Conservation (phyloP, 2,888 invertebrate genomes). For the Andricus curvator region DNA sequence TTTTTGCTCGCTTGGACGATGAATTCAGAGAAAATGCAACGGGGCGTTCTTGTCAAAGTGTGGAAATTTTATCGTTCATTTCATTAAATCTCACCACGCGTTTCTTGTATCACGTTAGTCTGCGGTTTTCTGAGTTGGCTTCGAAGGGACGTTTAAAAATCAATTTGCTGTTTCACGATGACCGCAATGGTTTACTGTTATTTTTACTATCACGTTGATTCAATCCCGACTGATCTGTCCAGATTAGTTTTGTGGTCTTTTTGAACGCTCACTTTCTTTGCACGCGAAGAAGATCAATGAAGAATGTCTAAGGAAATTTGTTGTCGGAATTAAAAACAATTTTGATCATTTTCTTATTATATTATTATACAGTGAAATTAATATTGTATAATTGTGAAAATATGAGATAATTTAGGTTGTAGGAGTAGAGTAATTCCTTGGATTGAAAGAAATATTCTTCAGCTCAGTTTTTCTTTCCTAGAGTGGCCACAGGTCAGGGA, state of each 20-base stretch:
- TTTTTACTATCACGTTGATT: constrained; percentile 50
- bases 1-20: not conserved
- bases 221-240: constrained; percentile 24
- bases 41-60: constrained; percentile 8
- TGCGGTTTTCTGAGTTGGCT: constrained; percentile 18
- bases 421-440: too few relatives aligned
- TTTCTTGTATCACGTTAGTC: constrained; percentile 28
- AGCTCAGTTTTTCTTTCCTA: too few relatives aligned
- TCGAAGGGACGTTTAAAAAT: constrained; percentile 45
- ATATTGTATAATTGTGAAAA: too few relatives aligned
- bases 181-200: constrained; percentile 57
- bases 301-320: not conserved
- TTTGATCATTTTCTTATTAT: too few relatives aligned
- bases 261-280: not conserved
- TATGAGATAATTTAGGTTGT: too few relatives aligned
- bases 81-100: constrained; percentile 33
- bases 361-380: too few relatives aligned
- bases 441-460: too few relatives aligned
- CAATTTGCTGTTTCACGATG: constrained; percentile 51
- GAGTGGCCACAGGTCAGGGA: too few relatives aligned
- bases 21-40: constrained; percentile 12
- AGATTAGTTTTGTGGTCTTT: constrained; percentile 21
- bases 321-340: not conserved
- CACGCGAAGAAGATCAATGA: not conserved
- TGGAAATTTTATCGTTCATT: constrained; percentile 21